A percentile compares a stretch with the other conserved stretches of the same genome.
phyloP scores from a whole-genome alignment of 2,113 vertebrate species.

The Madoqua kirkii region DNA sequence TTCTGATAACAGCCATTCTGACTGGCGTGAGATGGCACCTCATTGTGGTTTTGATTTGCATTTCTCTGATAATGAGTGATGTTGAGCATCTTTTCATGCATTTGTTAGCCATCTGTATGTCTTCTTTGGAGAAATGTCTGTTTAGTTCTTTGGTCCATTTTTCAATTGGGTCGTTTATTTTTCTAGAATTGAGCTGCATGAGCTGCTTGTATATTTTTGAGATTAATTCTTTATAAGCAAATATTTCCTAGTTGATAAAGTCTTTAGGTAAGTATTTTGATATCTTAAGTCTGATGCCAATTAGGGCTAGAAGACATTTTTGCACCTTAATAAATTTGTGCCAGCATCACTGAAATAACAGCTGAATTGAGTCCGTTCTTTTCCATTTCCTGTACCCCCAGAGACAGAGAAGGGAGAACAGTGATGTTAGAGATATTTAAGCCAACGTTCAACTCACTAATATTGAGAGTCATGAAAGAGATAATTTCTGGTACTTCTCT shows the following conservation, averaged over 20 bases:
- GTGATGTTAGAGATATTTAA: not conserved
- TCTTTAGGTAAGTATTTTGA: not conserved
- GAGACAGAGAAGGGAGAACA: not conserved
- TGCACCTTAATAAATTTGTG: constrained; percentile 9
- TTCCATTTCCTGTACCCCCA: not conserved
- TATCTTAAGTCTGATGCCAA: not conserved
- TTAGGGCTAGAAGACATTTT: not conserved
- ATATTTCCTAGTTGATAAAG: not conserved
- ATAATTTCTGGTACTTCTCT: not conserved
- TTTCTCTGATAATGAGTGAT: not conserved
- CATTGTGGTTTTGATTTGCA: not conserved
- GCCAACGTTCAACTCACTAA: not conserved
- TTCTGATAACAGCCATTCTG: not conserved
- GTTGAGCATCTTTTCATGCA: not conserved
- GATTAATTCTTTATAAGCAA: not conserved
- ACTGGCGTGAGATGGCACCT: not conserved
- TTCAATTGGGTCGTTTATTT: not conserved
- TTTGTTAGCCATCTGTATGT: not conserved
- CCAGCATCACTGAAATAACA: not conserved
- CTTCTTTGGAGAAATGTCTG: not conserved
- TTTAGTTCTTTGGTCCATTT: not conserved
- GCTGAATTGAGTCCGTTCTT: not conserved
- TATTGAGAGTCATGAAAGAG: not conserved
- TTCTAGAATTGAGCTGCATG: not conserved
- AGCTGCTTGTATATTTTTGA: not conserved